A percentile compares a stretch with the other conserved stretches of the same genome.
Evolutionary conservation across 2,888 invertebrate genomes (phyloP).

Genomic region (Cephus pygmeus): DNA sequence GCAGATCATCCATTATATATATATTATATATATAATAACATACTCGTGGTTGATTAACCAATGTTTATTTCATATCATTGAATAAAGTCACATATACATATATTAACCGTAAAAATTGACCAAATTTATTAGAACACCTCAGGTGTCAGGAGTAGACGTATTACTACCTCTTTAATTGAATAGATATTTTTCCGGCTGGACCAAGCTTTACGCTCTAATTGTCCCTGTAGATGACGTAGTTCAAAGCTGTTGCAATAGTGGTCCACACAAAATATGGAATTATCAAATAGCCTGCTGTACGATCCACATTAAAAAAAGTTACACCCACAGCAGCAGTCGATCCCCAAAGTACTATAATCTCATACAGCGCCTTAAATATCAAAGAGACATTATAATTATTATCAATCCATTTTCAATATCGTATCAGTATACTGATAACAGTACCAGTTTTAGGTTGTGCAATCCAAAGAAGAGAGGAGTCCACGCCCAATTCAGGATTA

Average conservation of each 20-base stretch:
- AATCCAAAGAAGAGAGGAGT: conserved; percentile 85
- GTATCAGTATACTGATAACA: background rate
- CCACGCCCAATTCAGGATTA: conserved; percentile 88
- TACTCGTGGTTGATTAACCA: conserved; percentile 55
- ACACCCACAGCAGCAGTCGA: conserved; percentile 71
- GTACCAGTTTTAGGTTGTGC: conserved; percentile 78
- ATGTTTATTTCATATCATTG: conserved; percentile 59
- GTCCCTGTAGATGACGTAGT: conserved; percentile 74
- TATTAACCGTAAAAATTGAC: background rate
- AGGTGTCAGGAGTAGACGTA: background rate
- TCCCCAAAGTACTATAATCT: conserved; percentile 71
- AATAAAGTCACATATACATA: conserved; percentile 42
- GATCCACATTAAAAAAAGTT: conserved; percentile 74
- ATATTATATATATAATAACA: conserved; percentile 52
- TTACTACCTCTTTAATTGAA: conserved; percentile 44
- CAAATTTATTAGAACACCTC: background rate
- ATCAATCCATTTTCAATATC: conserved; percentile 11
- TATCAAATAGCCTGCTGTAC: conserved; percentile 75
- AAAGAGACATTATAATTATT: conserved; percentile 5
- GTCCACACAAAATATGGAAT: conserved; percentile 83
- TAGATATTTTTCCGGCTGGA: conserved; percentile 36
- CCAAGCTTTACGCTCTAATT: conserved; percentile 62
- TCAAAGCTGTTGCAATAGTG: conserved; percentile 76
- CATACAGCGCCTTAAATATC: conserved; percentile 72
- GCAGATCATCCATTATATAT: conserved; percentile 16